Base-by-base conservation (phyloP, 2,888 invertebrate species). In the Pantelozetes paolii region DNA sequence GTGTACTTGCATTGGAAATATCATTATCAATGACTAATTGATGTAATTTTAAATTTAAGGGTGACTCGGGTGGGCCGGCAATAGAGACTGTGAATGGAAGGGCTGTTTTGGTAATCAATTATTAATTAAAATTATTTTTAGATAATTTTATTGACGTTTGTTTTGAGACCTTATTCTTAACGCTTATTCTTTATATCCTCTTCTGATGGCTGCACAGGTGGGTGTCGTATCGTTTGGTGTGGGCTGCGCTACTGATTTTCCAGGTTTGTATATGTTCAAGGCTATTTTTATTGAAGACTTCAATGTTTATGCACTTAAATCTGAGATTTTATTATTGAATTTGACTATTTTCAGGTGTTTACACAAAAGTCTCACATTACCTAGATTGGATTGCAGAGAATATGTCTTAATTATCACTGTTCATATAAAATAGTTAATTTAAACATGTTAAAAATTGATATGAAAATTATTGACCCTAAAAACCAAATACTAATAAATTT, bases 211-310 rank as follows among this genome's bases (percentile, higher is more conserved):
- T 20, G 54, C 11, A 54, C 32, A 69, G 26, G 54, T 62, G 30
- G 74, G 74, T 20, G 50, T 74, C 18, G 50, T 74, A 23, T 71
- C 50, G 2, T 74, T 74, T 54, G 74, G 74, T 26, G 70, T 74
- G 8, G 70, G 70, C 13, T 74, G 74, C 50, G 74, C 74, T 15
- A 69, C 64, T 45, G 48, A 73, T 15, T 73, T 48, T 69, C 73
- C 73, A 30, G 73, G 73, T 73, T 18, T 26, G 26, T n/a, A 54
- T 8, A 54, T 54, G 26, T 36, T 36, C 36, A 36, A 36, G 36
- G 36, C 36, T 36, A 8, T 36, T 36, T 36, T n/a, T n/a, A n/a
- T n/a, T n/a, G n/a, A n/a, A n/a, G n/a, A n/a, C 36, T 36, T 36
- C 36, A 36, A 36, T 8, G 36, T 36, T 11, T 36, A 36, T 36